phyloP scores from a whole-genome alignment of 1,140 invertebrate species.

The Megalonaias nervosa region DNA sequence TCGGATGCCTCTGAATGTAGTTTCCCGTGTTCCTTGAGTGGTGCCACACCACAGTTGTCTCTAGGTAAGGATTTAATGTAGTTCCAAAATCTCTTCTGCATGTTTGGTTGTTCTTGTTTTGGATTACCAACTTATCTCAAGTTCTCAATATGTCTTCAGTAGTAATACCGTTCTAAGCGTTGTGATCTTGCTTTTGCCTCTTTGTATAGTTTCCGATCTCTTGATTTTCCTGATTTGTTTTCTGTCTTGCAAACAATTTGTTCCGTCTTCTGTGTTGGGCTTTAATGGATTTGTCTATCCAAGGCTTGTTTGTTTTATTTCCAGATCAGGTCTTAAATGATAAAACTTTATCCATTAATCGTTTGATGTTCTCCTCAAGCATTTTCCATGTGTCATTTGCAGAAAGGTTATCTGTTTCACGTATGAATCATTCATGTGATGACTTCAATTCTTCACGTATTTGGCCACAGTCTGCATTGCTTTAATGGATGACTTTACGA shows the following conservation, averaged over 20 bases:
- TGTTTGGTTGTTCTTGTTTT: too few relatives aligned
- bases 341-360: background rate
- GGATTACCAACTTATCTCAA: background rate
- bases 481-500: constrained; percentile 4
- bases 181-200: too few relatives aligned
- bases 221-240: constrained; percentile 1
- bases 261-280: background rate
- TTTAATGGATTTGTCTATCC: constrained; percentile 4
- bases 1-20: too few relatives aligned
- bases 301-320: background rate
- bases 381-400: background rate
- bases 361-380: background rate
- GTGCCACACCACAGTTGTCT: too few relatives aligned
- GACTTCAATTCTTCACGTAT: background rate
- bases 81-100: too few relatives aligned
- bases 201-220: too few relatives aligned
- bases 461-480: background rate
- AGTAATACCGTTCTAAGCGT: background rate
- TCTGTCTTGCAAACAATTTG: background rate
- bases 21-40: too few relatives aligned
- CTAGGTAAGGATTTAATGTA: too few relatives aligned
- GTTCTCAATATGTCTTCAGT: constrained; percentile 1
- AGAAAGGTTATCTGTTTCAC: too few relatives aligned
- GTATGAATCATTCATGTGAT: background rate
- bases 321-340: background rate